Base-by-base conservation (phyloP, 2,797 vertebrate species). In the Macropus fuliginosus region DNA sequence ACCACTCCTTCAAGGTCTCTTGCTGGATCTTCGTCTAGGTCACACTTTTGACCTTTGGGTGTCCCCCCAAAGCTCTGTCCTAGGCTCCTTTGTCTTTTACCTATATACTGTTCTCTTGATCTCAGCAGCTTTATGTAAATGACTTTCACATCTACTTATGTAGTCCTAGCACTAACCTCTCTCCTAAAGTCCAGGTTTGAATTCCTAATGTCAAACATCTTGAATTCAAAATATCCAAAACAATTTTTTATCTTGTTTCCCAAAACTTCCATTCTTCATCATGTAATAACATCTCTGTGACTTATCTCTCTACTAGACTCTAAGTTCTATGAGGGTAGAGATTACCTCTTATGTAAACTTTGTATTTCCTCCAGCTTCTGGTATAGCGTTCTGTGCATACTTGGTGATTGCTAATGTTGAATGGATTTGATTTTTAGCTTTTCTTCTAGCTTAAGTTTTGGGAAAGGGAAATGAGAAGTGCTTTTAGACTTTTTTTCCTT, bases 381-480 rank as follows among this genome's bases (percentile, higher is more conserved):
- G n/a, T 74, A 40, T 5, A 40, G 5, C 21, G n/a, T 62, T 13
- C 66, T 74, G 27, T 1, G n/a, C 16, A 74, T 40, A 40, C n/a
- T 40, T 74, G n/a, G 16, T 74, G 34, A n/a, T 66, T n/a, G n/a
- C n/a, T 18, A 74, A n/a, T 74, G 16, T 40, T 74, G 66, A 8
- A 21, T 40, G n/a, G 5, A 18, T 74, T 40, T n/a, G 1, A 74
- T 74, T 74, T 74, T 74, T n/a, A 74, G 5, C 29, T 74, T 74
- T 13, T 40, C 66, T 40, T 74, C 14, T 21, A 21, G 66, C 34
- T 95, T 55, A 55, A 12, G 21, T 57, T 87, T 96, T 93, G 94
- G 57, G 91, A 94, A n/a, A 91, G 74, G 27, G 90, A 95, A 95
- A 93, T 52, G n/a, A 55, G 91, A 92, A 91, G 3, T 56, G 50